phyloP scores from a whole-genome alignment of 1,140 invertebrate species.

The Polyergus mexicanus region DNA sequence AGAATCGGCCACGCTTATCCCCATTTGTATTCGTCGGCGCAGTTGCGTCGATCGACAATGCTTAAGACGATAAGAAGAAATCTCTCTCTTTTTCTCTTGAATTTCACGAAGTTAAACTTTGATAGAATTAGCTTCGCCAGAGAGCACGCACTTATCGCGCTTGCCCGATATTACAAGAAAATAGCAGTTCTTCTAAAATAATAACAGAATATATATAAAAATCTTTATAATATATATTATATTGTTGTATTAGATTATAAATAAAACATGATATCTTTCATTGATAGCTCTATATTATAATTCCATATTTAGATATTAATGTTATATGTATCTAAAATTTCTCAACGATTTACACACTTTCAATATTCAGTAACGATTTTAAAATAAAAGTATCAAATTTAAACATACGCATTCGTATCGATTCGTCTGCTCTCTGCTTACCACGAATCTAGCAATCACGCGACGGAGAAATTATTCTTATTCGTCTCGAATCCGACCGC shows the following conservation, averaged over 20 bases:
- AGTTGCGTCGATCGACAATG: constrained; percentile 5
- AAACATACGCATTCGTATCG: background rate
- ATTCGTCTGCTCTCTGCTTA: background rate
- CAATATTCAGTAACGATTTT: background rate
- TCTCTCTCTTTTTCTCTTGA: background rate
- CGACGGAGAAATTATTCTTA: background rate
- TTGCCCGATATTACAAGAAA: background rate
- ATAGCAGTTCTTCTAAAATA: background rate
- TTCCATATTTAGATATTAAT: background rate
- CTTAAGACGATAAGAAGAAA: too few species aligned
- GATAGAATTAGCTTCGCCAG: constrained; percentile 7
- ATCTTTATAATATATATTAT: background rate
- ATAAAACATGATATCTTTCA: background rate
- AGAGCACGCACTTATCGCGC: background rate
- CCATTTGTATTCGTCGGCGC: background rate
- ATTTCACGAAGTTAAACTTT: constrained; percentile 6
- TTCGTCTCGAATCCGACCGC: constrained; percentile 29
- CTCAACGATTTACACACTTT: background rate
- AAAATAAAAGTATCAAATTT: background rate
- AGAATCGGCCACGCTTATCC: constrained; percentile 8
- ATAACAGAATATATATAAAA: background rate
- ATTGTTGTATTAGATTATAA: background rate
- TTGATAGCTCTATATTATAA: background rate
- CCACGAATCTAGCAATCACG: background rate
- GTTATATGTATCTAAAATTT: background rate